phyloP scores from a whole-genome alignment of 2,888 invertebrate genomes.

The Dorcus parallelipipedus region DNA sequence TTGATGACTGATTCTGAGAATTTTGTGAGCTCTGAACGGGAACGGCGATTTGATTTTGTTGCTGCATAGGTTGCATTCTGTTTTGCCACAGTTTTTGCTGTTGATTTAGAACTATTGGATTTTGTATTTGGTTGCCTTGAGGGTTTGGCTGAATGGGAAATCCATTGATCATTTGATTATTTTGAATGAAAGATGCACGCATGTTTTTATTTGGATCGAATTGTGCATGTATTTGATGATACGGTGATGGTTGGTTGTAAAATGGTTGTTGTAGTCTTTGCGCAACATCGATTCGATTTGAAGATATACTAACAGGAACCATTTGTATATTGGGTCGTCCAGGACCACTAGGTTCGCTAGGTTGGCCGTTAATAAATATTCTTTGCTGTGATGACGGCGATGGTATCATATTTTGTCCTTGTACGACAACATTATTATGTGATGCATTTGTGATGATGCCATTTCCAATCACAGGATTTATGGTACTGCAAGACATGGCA shows the following conservation, averaged over 20 bases:
- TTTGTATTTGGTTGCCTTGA: conserved; percentile 54
- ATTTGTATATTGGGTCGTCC: conserved; percentile 45
- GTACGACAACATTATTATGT: conserved; percentile 18
- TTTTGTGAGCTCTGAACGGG: conserved; percentile 29
- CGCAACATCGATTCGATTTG: conserved; percentile 27
- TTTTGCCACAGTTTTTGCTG: conserved; percentile 38
- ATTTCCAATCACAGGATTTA: conserved; percentile 24
- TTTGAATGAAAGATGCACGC: conserved; percentile 31
- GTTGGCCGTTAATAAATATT: conserved; percentile 42
- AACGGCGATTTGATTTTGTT: conserved; percentile 44
- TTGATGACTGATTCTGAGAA: conserved; percentile 34
- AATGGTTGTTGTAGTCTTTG: conserved; percentile 32
- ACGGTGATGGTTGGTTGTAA: conserved; percentile 26
- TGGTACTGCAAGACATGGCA: conserved; percentile 18
- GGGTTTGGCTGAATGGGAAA: conserved; percentile 32
- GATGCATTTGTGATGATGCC: conserved; percentile 13
- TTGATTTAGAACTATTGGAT: conserved; percentile 45
- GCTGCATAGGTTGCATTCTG: conserved; percentile 38
- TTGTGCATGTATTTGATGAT: conserved; percentile 35
- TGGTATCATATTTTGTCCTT: conserved; percentile 17
- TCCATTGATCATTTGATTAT: conserved; percentile 34
- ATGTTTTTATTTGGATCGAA: conserved; percentile 44
- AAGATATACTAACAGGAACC: conserved; percentile 36
- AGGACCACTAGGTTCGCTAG: conserved; percentile 44
- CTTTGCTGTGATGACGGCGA: conserved; percentile 39